phyloP scores from a whole-genome alignment of 2,797 vertebrate genomes.

The Prionace glauca region DNA sequence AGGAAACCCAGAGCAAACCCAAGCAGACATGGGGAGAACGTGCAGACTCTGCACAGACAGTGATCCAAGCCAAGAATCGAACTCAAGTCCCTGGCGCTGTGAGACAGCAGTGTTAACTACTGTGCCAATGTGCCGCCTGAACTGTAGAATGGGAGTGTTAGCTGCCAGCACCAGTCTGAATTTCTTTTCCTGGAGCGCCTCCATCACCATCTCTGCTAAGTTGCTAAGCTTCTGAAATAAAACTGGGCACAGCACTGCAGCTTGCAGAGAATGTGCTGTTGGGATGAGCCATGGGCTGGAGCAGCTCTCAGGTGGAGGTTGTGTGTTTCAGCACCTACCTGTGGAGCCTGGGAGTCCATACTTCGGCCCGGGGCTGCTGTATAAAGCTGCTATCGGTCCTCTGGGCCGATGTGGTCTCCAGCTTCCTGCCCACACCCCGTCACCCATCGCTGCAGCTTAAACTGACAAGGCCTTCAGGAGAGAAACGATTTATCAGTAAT shows the following conservation, averaged over 20 bases:
- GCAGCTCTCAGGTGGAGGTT: not conserved
- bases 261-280: not conserved
- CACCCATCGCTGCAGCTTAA: slow-evolving; percentile 50
- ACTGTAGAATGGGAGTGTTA: too few species aligned
- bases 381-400: slow-evolving; percentile 76
- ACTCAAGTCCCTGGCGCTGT: too few species aligned
- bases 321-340: slow-evolving; percentile 53
- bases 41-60: too few species aligned
- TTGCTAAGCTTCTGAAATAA: not conserved
- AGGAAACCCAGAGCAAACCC: too few species aligned
- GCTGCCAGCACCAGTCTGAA: not conserved
- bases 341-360: slow-evolving; percentile 73
- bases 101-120: too few species aligned
- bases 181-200: not conserved
- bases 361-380: slow-evolving; percentile 74
- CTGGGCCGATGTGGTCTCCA: slow-evolving; percentile 81
- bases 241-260: not conserved
- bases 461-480: not conserved
- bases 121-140: too few species aligned
- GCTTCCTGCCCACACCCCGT: slow-evolving; percentile 66
- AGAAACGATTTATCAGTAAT: not conserved
- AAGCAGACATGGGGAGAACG: too few species aligned
- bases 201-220: not conserved
- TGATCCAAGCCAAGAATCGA: too few species aligned
- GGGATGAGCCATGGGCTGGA: not conserved